These are phyloP conservation scores for Solenodon paradoxus DNA, from an alignment of 2,113 vertebrate species.

Conservation along the genomic window DNA sequence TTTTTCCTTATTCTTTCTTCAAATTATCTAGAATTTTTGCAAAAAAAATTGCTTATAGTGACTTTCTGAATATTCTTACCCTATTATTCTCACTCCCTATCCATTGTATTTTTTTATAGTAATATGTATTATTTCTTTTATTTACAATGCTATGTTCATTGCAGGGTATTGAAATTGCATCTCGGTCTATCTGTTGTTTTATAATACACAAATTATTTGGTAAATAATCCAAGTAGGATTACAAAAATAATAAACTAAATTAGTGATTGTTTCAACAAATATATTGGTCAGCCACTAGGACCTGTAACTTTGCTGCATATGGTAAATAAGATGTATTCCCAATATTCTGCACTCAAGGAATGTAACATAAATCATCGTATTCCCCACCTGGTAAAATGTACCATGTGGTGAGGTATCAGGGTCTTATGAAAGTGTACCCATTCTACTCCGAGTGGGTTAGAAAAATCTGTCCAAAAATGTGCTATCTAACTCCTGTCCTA, in stretches of 20 bases:
- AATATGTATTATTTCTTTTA: too few relatives aligned
- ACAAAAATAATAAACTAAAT: background rate
- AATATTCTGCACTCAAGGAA: background rate
- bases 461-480: background rate
- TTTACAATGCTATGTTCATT: too few relatives aligned
- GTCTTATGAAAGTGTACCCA: background rate
- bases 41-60: background rate
- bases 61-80: background rate
- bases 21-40: background rate
- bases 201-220: background rate
- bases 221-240: background rate
- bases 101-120: too few relatives aligned
- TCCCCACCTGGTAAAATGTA: background rate
- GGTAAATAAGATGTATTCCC: background rate
- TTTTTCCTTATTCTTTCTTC: background rate
- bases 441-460: background rate
- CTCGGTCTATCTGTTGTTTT: too few relatives aligned
- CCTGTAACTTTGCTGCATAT: background rate
- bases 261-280: background rate
- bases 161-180: too few relatives aligned
- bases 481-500: background rate
- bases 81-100: background rate
- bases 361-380: background rate
- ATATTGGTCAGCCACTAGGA: background rate
- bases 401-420: background rate